These are phyloP conservation scores for Etheostoma perlongum DNA, from an alignment of 2,797 vertebrate species.

Conservation along the genomic window DNA sequence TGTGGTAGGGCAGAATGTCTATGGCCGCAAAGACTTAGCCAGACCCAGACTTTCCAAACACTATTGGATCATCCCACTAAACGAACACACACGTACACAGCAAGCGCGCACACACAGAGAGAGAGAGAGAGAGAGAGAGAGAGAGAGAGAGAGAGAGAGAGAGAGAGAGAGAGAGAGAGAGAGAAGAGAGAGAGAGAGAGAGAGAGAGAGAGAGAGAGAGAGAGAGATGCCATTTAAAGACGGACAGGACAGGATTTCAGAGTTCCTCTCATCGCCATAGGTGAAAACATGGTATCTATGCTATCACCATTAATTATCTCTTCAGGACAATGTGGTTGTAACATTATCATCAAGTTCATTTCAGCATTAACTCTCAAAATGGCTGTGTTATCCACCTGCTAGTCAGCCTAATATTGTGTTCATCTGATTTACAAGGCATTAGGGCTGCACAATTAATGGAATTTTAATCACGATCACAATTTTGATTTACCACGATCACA, in stretches of 20 bases:
- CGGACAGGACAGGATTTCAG: constrained; percentile 44
- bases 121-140: no score
- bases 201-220: no score
- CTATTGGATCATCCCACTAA: constrained; percentile 41
- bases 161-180: no score
- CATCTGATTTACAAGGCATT: background rate
- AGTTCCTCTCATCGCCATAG: constrained; percentile 55
- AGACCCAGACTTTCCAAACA: constrained; percentile 62
- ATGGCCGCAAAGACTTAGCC: constrained; percentile 33
- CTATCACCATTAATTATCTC: constrained; percentile 33
- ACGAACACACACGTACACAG: background rate
- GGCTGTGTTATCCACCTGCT: background rate
- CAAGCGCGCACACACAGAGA: no score
- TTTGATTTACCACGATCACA: no score
- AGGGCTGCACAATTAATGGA: no score
- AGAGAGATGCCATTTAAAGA: constrained; percentile 24
- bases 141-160: no score
- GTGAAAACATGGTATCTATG: constrained; percentile 37
- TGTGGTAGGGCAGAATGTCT: constrained; percentile 62
- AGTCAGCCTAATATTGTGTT: background rate
- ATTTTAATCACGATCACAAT: no score
- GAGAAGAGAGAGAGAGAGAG: background rate
- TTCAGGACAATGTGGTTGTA: constrained; percentile 12
- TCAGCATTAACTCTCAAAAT: background rate
- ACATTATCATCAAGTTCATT: constrained; percentile 16